Percentiles rank a stretch among this genome's conserved stretches.
Evolutionary conservation across 64 coral and sea anemone genomes (phyloP).

Genomic region (Montipora capricornis): DNA sequence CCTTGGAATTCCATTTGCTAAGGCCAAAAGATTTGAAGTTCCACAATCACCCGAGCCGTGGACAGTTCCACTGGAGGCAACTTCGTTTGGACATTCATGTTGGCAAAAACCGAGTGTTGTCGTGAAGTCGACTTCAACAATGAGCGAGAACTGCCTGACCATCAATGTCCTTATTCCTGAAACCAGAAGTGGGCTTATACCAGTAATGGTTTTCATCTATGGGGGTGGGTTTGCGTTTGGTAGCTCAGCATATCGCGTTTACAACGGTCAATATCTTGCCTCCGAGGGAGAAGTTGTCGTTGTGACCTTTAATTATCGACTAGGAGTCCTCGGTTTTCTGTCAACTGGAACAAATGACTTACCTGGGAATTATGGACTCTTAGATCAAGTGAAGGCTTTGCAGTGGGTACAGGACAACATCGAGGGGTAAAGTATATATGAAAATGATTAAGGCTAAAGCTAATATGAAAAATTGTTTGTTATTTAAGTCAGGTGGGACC

Average conservation of each 20-base stretch:
- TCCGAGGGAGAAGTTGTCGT: constrained; percentile 71
- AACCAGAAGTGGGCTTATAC: not conserved
- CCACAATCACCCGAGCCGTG: constrained; percentile 8
- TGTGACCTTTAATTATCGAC: constrained; percentile 75
- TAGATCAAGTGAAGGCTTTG: constrained; percentile 64
- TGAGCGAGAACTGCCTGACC: constrained; percentile 59
- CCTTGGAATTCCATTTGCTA: constrained; percentile 78
- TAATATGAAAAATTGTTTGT: too few species aligned
- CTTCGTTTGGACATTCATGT: constrained; percentile 39
- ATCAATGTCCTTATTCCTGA: constrained; percentile 73
- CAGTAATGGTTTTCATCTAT: constrained; percentile 79
- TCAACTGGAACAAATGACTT: constrained; percentile 61
- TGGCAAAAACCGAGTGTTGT: constrained; percentile 1
- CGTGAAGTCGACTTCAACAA: not conserved
- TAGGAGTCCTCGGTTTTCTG: constrained; percentile 66
- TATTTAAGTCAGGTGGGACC: too few species aligned
- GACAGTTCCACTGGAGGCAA: constrained; percentile 10
- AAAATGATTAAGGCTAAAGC: too few species aligned
- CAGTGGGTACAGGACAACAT: constrained; percentile 77
- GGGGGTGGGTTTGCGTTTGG: constrained; percentile 48
- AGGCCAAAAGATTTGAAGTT: constrained; percentile 64
- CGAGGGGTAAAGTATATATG: constrained; percentile 6
- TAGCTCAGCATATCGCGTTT: not conserved
- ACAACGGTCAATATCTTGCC: constrained; percentile 37
- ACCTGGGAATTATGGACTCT: constrained; percentile 61